Base-by-base conservation (phyloP, 2,888 invertebrate genomes). In the Clitarchus hookeri region DNA sequence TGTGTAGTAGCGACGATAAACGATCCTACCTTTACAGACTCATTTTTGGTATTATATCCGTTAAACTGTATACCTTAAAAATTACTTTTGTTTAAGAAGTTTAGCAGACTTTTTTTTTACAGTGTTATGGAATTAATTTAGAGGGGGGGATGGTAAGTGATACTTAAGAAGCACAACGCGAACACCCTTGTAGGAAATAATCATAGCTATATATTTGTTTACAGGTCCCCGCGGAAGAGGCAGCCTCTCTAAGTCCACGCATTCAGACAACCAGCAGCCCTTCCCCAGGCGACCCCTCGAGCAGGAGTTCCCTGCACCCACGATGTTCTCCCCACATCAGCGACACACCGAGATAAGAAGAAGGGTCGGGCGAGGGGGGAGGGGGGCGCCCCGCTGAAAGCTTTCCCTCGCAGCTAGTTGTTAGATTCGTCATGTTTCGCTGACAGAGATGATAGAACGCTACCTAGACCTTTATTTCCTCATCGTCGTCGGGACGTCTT, bases 391-490 rank as follows among this genome's bases (percentile, higher is more conserved):
- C 48, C 65, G 6, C 53, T 53, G 65, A 65, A 86, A 84, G 85
- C 88, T 88, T 87, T 87, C 87, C 65, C 16, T 85, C 85, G 86
- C 86, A 85, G 87, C 85, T 86, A 86, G 88, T 88, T 88, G 86
- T 87, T 87, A 87, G 87, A 87, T 87, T 87, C 87, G 88, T 88
- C 88, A 88, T 88, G 87, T 83, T 87, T 85, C 54, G 79, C 80
- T 87, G 88, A 88, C 88, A 88, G 87, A 87, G 80, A 85, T 77
- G 77, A 84, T 54, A 36, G 54, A 65, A 54, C n/a, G 54, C 84
- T 54, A 26, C 48, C 48, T 26, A 53, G 25, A n/a, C 48, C 44
- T 53, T 84, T 26, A 48, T 53, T 84, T 44, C 84, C 8, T 19
- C 44, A 12, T n/a, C 48, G 26, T 53, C 27, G 48, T 19, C 84